Evolutionary conservation across 2,113 vertebrate genomes (phyloP).

Genomic region (Stictonetta naevosa): DNA sequence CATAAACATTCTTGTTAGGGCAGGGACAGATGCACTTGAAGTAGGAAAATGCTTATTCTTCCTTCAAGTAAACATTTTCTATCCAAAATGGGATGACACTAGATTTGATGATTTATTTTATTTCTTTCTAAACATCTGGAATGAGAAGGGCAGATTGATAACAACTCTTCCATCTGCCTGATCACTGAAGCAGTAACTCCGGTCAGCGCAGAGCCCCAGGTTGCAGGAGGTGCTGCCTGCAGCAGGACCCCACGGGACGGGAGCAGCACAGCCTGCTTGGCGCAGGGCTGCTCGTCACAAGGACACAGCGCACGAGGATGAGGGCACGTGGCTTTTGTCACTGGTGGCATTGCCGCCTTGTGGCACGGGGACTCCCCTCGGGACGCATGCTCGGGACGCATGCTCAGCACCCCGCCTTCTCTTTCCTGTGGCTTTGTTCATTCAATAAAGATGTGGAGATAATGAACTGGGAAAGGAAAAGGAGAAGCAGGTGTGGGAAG

Average conservation of each 20-base stretch:
- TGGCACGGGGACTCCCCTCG: too few species aligned
- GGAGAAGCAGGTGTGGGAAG: not conserved
- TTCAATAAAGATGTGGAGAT: not conserved
- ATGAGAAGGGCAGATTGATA: not conserved
- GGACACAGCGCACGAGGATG: fast-evolving
- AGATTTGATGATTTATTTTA: not conserved
- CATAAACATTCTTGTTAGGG: not conserved
- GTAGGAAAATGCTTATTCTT: not conserved
- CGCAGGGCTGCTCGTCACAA: fast-evolving
- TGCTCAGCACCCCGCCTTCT: fast-evolving
- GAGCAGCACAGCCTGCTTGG: fast-evolving
- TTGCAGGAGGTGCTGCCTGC: not conserved
- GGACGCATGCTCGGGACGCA: not conserved
- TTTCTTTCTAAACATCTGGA: not conserved
- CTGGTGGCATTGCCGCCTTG: not conserved
- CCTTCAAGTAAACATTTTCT: not conserved
- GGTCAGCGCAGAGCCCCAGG: fast-evolving
- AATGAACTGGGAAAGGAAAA: not conserved
- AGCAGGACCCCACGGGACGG: fast-evolving
- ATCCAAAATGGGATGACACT: not conserved
- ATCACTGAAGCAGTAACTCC: not conserved
- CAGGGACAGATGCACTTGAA: not conserved
- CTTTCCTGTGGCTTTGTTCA: not conserved
- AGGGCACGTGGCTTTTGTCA: not conserved
- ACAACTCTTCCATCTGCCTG: not conserved